Base-by-base conservation (phyloP, 2,888 invertebrate species). In the Crocallis elinguaria region DNA sequence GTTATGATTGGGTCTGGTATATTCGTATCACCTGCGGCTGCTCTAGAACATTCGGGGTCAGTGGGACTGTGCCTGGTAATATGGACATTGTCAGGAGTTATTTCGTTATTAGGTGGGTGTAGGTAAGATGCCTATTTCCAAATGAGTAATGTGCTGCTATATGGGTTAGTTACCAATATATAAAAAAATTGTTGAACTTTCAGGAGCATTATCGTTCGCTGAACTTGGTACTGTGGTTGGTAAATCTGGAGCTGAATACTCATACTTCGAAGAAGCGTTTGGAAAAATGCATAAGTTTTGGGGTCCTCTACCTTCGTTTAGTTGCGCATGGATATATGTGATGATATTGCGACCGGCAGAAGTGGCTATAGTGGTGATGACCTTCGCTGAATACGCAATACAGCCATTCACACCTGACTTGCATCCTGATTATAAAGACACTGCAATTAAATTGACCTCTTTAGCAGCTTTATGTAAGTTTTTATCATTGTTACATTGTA, bases 1-100 rank as follows among this genome's bases (percentile, higher is more conserved):
- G 96, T 97, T 3, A 97, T 97, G 97, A 97, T 97, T 62, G 97
- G 97, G 33, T 97, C 97, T 6, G 97, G 97, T 44, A 96, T 97
- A 57, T 98, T 98, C 75, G 94, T 97, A 4, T 96, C 97, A 0
- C 96, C 97, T 1, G 93, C 95, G 2, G 94, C 95, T 4, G 97
- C 97, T 0, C 85, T 97, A 23, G 85, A 93, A 65, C 92, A 94
- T 65, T 94, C 96, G 0, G 97, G 97, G 27, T 97, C 97, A 4
- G 94, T 97, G 1, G 97, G 94, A 1, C 88, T 96, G 70, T 95
- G 96, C 67, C 86, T 97, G 4, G 85, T 96, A 17, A 92, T 97
- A 43, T 98, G 97, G 97, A 88, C 93, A 1, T 81, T 94, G 7
- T 96, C 96, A 64, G 97, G 97, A 44, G 67, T 95, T 2, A 93